A percentile compares a stretch with the other conserved stretches of the same genome.
phyloP scores from a whole-genome alignment of 2,888 invertebrate species.

The Periphyllus acericola region DNA sequence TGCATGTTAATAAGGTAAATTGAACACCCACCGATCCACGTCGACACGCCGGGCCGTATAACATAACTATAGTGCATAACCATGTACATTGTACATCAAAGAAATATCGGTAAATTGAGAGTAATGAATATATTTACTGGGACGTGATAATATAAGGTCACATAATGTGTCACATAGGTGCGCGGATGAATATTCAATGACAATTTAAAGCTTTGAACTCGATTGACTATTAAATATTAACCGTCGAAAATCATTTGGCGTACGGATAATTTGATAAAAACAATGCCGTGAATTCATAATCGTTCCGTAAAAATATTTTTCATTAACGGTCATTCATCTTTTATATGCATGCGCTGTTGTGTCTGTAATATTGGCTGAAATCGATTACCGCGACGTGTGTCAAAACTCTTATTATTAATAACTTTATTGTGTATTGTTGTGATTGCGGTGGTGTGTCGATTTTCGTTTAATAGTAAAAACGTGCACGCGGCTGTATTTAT shows the following conservation, averaged over 20 bases:
- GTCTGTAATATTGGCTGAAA: background rate
- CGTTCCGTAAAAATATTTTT: background rate
- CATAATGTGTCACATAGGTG: background rate
- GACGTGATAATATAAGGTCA: conserved; percentile 38
- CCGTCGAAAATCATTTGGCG: background rate
- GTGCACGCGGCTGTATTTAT: background rate
- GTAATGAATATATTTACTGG: conserved; percentile 25
- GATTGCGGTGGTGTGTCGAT: background rate
- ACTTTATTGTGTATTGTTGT: too few species aligned
- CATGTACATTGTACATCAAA: background rate
- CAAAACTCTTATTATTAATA: background rate
- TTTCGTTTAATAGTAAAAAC: background rate
- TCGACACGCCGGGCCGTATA: background rate
- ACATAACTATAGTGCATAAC: too few species aligned
- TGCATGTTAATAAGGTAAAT: background rate
- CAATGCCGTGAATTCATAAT: background rate
- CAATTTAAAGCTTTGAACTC: conserved; percentile 20
- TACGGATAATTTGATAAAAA: background rate
- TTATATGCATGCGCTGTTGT: background rate
- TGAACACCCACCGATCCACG: background rate
- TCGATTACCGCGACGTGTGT: background rate
- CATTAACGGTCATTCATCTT: background rate
- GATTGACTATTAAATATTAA: background rate
- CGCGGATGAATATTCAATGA: conserved; percentile 36
- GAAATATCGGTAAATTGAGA: conserved; percentile 22